Evolutionary conservation across 2,888 invertebrate genomes (phyloP), one percentile per base, ranked within the genome.

Genomic region (Cotesia congregata): DNA sequence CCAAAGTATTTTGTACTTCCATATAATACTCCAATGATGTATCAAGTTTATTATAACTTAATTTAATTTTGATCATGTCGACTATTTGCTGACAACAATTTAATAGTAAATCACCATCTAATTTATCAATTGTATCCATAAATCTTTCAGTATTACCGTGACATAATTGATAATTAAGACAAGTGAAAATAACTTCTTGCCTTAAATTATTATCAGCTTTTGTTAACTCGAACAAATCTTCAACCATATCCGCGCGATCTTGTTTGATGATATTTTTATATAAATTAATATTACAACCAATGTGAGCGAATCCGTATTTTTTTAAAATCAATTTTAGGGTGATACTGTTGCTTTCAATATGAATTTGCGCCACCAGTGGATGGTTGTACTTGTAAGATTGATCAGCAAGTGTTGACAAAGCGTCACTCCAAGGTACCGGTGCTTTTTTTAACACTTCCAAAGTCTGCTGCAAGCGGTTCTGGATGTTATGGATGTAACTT

Each of bases 291-390:
- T 84, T 85, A 41, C 85, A 80, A 20, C 87, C 86, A 17, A 87
- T 84, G 41, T 89, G 85, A 64, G 87, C 86, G 77, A 90, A 90
- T 38, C 89, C 88, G 76, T 90, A 90, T 80, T 90, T 91, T 69
- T 90, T 90, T 62, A 91, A 83, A 65, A 92, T 87, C 17, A 90
- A 82, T 81, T 90, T 90, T 67, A 88, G 87, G 0, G 90, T 86
- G 77, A 91, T 90, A 50, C 87, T 85, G 72, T 88, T 88, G 61
- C 88, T 83, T 77, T 90, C 87, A 20, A 85, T 81, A 79, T 83
- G 85, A 65, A 92, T 90, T 77, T 87, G 82, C 20, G 82, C 78
- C 5, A 88, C 88, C 59, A 90, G 80, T 9, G 85, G 85, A 83
- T 90, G 90, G 59, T 88, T 86, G 9, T 86, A 80, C 30, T 80